phyloP scores from a whole-genome alignment of 1,140 invertebrate species.

The Ridgeia piscesae region DNA sequence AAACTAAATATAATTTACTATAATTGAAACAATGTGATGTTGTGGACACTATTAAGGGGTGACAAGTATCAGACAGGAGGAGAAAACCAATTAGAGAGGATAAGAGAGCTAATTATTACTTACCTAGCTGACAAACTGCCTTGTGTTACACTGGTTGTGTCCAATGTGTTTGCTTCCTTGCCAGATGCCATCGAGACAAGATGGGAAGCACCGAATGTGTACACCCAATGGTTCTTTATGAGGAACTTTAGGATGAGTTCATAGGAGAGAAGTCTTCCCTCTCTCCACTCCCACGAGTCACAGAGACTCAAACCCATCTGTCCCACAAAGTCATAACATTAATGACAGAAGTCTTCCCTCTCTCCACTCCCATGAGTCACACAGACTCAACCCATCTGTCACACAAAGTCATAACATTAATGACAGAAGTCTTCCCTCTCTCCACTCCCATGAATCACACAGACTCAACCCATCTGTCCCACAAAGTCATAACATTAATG shows the following conservation, averaged over 20 bases:
- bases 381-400: too few species aligned
- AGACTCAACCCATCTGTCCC: too few species aligned
- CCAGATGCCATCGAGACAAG: neutral
- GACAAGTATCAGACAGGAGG: neutral
- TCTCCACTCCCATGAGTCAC: too few species aligned
- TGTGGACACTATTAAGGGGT: too few species aligned
- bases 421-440: too few species aligned
- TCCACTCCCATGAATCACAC: too few species aligned
- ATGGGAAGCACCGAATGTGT: constrained; percentile 45
- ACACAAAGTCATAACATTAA: too few species aligned
- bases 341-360: too few species aligned
- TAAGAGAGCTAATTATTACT: neutral
- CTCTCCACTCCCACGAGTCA: constrained; percentile 48
- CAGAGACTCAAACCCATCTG: neutral
- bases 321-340: too few species aligned
- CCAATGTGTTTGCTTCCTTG: neutral
- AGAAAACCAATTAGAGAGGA: neutral
- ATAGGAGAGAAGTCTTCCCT: constrained; percentile 49
- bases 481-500: too few species aligned
- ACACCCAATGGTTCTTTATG: constrained; percentile 50
- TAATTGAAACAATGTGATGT: too few species aligned
- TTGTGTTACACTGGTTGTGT: neutral
- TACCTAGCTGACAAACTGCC: neutral
- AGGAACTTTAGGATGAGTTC: constrained; percentile 48
- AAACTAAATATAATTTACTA: too few species aligned